Evolutionary conservation across 64 coral and sea anemone genomes (phyloP), one percentile per base, ranked within the genome.

Genomic region (Orbicella faveolata): DNA sequence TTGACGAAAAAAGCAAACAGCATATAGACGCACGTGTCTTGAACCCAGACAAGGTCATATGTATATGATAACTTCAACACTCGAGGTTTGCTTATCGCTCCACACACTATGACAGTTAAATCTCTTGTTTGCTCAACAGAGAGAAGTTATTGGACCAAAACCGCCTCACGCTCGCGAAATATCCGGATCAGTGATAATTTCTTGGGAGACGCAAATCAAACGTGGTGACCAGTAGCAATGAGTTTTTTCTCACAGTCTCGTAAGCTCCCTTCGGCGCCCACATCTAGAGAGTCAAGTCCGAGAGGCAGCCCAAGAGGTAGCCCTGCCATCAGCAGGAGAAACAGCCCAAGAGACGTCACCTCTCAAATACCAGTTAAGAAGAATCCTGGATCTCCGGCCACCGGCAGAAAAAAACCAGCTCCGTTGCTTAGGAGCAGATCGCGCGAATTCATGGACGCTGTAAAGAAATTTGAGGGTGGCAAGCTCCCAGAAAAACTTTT

Each of bases 401-500:
- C 20, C 66, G 39, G 39, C 39, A 69, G 23, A 69, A 9, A 21
- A 4, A 84, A 84, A 16, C 82, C 82, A 0, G 82, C 82, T 12
- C 82, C 82, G 3, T 84, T 84, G 20, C 82, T 84, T 5, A 70
- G 82, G 20, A 84, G 63, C 36, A 84, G 82, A 37, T 84, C 82
- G 6, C 82, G 82, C 12, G 82, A 84, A 23, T 84, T 84, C 39
- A 84, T 84, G 63, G 82, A 84, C 36, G 82, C 82, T n/a, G 64
- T 84, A 23, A 84, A 84, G 65, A 84, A 69, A 84, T 84, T 84
- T 52, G 82, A 84, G 20, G 82, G 82, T 6, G 82, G 82, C 12
- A 84, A 84, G 39, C 82, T 84, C 51, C 82, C 82, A 2, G 82
- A 84, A 5, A 84, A 84, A 84, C 82, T 84, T 70, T 23, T 84